A percentile compares a stretch with the other conserved stretches of the same genome.
These are phyloP conservation scores for Pempheris klunzingeri DNA, from an alignment of 2,797 vertebrate species.

Conservation along the genomic window DNA sequence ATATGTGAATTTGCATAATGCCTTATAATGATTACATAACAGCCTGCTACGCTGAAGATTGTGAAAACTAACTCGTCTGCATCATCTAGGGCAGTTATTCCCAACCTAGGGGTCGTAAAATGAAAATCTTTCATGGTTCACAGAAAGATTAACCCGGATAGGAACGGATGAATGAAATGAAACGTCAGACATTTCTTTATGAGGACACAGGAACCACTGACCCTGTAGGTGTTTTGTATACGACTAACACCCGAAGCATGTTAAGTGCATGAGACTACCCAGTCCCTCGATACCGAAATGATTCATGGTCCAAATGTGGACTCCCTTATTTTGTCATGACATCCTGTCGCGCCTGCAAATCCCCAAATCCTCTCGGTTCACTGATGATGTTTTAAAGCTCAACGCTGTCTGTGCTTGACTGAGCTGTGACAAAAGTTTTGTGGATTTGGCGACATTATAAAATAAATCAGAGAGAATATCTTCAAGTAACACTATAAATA, in stretches of 20 bases:
- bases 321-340: background rate
- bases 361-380: background rate
- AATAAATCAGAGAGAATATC: background rate
- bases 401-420: background rate
- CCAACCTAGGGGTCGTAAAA: background rate
- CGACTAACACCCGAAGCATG: background rate
- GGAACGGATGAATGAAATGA: background rate
- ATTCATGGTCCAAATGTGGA: background rate
- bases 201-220: background rate
- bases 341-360: background rate
- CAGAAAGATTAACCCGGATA: background rate
- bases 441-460: background rate
- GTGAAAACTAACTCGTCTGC: background rate
- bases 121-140: background rate
- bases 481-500: background rate
- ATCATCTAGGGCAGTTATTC: background rate
- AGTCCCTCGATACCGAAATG: background rate
- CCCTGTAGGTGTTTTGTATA: background rate
- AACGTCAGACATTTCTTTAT: background rate
- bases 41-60: background rate
- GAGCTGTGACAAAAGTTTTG: background rate
- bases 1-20: background rate
- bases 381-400: background rate
- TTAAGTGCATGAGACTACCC: background rate
- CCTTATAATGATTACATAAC: conserved; percentile 8